phyloP scores from a whole-genome alignment of 1,140 invertebrate genomes.

The Tribolium madens region DNA sequence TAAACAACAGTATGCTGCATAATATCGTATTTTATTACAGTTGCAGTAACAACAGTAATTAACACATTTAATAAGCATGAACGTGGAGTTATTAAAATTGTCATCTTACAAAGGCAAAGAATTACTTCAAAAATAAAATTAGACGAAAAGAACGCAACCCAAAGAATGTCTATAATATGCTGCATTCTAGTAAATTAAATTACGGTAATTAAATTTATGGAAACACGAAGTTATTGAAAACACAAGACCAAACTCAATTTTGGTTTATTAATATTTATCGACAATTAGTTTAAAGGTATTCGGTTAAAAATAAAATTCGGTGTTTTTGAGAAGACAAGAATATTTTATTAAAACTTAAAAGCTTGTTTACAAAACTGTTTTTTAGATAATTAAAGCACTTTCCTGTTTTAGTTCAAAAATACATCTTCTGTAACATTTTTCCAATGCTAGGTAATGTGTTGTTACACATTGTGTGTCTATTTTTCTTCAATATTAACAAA shows the following conservation, averaged over 20 bases:
- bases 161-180: background rate
- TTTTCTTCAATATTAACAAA: too few species aligned
- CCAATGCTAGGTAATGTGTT: too few species aligned
- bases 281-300: too few species aligned
- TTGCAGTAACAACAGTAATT: background rate
- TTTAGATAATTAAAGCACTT: too few species aligned
- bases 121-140: background rate
- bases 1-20: background rate
- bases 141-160: background rate
- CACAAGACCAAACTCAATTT: background rate
- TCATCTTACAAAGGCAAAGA: background rate
- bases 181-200: background rate
- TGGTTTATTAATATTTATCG: background rate
- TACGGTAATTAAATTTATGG: background rate
- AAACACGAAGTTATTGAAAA: background rate
- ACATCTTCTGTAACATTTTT: too few species aligned
- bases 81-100: background rate
- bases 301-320: too few species aligned
- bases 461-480: too few species aligned
- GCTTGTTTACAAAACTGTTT: too few species aligned
- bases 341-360: too few species aligned
- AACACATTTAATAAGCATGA: background rate
- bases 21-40: background rate
- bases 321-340: too few species aligned
- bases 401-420: too few species aligned